Base-by-base conservation (phyloP, 2,888 invertebrate species). In the Leucophenga maculata region DNA sequence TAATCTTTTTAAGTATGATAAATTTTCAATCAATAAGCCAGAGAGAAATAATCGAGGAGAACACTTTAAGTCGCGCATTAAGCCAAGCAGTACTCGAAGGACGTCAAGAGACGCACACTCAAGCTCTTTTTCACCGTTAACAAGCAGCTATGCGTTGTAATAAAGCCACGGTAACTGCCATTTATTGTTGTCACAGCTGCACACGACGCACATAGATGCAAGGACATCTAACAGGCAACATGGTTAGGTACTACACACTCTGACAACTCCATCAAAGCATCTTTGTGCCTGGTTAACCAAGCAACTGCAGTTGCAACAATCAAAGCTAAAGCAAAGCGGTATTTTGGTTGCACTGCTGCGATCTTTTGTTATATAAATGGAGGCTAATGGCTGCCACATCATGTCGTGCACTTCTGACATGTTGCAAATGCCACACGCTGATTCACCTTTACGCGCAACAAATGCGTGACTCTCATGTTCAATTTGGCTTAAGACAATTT, bases 11-110 rank as follows among this genome's bases (percentile, higher is more conserved):
- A 26, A 65, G n/a, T n/a, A 65, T n/a, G 50, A 31, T 83, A 79
- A 80, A 75, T 78, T 76, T 76, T 74, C 83, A 84, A 83, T 84
- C 78, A 80, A 77, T 80, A 80, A 78, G 80, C 82, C n/a, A n/a
- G n/a, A 75, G 46, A 13, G 46, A 46, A 46, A n/a, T n/a, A 3
- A 4, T 13, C 46, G 6, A 46, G 46, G 14, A 13, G 14, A 3
- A n/a, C 46, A 46, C 46, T 6, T 46, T 13, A 46, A 46, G 6
- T 44, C n/a, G 26, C 26, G 26, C 26, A 26, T 11, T 39, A 39
- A 39, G 39, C 39, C 39, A 11, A 13, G 60, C 39, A 60, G 60
- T 26, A 26, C 50, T 16, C 50, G n/a, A 16, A 50, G 50, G 3
- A 50, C 3, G 13, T 50, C 6, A n/a, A n/a, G 3, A n/a, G 46